These are phyloP conservation scores for Tetranychus truncatus DNA, from an alignment of 2,888 invertebrate species.

Conservation along the genomic window DNA sequence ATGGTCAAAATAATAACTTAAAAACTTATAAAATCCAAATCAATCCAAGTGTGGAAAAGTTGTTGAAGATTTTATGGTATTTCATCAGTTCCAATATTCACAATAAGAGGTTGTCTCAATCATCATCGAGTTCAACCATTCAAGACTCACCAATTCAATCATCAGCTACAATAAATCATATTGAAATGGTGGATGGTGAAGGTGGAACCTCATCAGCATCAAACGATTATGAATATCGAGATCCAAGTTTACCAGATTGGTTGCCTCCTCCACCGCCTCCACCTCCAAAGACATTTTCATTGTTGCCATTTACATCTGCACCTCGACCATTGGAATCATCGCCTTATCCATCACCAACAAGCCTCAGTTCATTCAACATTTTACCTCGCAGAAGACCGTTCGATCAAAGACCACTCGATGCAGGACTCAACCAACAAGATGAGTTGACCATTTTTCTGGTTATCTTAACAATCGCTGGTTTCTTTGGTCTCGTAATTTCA, in stretches of 20 bases:
- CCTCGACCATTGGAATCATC: not conserved
- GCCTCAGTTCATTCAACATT: not conserved
- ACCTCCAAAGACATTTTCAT: not conserved
- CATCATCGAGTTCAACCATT: not conserved
- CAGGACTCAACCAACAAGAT: not conserved
- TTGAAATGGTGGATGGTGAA: not conserved
- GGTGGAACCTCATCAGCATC: not conserved
- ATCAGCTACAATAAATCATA: not conserved
- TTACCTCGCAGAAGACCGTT: not conserved
- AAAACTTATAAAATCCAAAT: not conserved
- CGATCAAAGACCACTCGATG: not conserved
- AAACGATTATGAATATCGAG: not conserved
- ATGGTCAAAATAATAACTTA: not conserved
- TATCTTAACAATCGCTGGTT: slow-evolving; percentile 17
- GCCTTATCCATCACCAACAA: not conserved
- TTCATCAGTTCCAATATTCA: not conserved
- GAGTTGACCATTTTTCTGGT: slow-evolving; percentile 19
- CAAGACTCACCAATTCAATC: not conserved
- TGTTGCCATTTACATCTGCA: not conserved
- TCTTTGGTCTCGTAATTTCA: slow-evolving; percentile 18
- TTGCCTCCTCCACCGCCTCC: slow-evolving; percentile 10
- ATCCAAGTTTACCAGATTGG: slow-evolving; percentile 2
- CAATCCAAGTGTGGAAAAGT: too few relatives aligned
- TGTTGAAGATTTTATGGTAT: not conserved
- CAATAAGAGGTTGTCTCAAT: not conserved